phyloP scores from a whole-genome alignment of 2,113 vertebrate species.

The Trematomus loennbergii region DNA sequence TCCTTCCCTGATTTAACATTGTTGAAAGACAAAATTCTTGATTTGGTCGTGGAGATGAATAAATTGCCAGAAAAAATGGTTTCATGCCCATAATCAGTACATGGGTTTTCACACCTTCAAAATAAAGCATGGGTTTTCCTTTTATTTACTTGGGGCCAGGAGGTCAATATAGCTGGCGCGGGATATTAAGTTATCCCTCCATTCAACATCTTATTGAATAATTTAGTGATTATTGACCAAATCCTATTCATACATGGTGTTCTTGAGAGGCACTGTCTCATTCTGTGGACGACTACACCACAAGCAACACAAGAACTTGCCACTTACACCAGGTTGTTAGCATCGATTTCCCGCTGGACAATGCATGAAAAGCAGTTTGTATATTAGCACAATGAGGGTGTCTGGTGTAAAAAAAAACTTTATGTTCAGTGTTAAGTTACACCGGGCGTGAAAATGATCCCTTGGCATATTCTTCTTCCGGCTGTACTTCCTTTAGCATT shows the following conservation, averaged over 20 bases:
- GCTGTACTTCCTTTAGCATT: conserved; percentile 10
- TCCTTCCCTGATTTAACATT: not conserved
- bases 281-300: conserved; percentile 53
- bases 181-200: conserved; percentile 66
- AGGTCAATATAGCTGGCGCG: conserved; percentile 42
- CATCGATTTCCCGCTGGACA: conserved; percentile 58
- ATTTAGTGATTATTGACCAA: conserved; percentile 82
- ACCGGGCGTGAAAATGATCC: conserved; percentile 27
- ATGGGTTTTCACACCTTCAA: conserved; percentile 21
- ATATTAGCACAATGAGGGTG: conserved; percentile 18
- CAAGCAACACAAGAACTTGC: conserved; percentile 58
- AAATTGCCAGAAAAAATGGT: not conserved
- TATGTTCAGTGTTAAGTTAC: conserved; percentile 40
- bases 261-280: conserved; percentile 50
- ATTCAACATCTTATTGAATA: conserved; percentile 76
- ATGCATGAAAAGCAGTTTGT: conserved; percentile 32
- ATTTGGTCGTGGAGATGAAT: not conserved
- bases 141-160: conserved; percentile 33
- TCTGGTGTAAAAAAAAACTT: conserved; percentile 53
- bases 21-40: not conserved
- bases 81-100: not conserved
- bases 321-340: conserved; percentile 61
- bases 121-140: conserved; percentile 3
- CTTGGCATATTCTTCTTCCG: conserved; percentile 11
- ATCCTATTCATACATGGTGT: conserved; percentile 67